A percentile compares a stretch with the other conserved stretches of the same genome.
phyloP scores from a whole-genome alignment of 1,140 invertebrate genomes.

The Patella vulgata region DNA sequence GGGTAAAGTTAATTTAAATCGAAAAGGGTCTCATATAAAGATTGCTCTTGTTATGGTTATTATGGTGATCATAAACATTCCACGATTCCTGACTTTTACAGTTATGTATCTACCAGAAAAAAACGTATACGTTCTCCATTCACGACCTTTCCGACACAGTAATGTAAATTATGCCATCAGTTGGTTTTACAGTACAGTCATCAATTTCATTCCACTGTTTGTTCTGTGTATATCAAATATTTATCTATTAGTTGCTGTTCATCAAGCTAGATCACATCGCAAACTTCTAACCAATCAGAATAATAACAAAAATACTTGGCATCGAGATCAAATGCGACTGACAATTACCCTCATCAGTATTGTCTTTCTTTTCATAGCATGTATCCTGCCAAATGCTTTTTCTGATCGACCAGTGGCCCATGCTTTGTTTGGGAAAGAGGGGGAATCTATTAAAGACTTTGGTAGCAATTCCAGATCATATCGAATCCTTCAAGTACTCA shows the following conservation, averaged over 20 bases:
- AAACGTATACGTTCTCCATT: constrained; percentile 18
- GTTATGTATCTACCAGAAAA: constrained; percentile 9
- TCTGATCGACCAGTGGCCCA: constrained; percentile 48
- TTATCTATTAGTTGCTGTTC: constrained; percentile 51
- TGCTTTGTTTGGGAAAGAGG: constrained; percentile 41
- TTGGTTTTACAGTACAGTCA: constrained; percentile 49
- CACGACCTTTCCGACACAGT: constrained; percentile 39
- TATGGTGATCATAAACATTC: constrained; percentile 49
- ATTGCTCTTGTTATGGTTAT: constrained; percentile 38
- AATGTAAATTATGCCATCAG: constrained; percentile 32
- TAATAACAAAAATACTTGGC: constrained; percentile 48
- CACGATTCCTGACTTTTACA: constrained; percentile 45
- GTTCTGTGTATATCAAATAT: constrained; percentile 46
- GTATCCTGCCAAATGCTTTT: constrained; percentile 58
- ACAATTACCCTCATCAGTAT: constrained; percentile 59
- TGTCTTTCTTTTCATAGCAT: constrained; percentile 55
- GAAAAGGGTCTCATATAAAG: constrained; percentile 37
- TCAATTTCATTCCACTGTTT: constrained; percentile 50
- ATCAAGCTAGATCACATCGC: constrained; percentile 40
- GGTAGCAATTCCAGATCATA: constrained; percentile 34
- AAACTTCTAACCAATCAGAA: constrained; percentile 43
- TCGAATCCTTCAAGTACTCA: constrained; percentile 31
- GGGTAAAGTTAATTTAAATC: constrained; percentile 52
- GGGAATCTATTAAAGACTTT: constrained; percentile 31
- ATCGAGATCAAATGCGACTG: constrained; percentile 52